Evolutionary conservation across 2,888 invertebrate genomes (phyloP).

Genomic region (Eristalis pertinax): DNA sequence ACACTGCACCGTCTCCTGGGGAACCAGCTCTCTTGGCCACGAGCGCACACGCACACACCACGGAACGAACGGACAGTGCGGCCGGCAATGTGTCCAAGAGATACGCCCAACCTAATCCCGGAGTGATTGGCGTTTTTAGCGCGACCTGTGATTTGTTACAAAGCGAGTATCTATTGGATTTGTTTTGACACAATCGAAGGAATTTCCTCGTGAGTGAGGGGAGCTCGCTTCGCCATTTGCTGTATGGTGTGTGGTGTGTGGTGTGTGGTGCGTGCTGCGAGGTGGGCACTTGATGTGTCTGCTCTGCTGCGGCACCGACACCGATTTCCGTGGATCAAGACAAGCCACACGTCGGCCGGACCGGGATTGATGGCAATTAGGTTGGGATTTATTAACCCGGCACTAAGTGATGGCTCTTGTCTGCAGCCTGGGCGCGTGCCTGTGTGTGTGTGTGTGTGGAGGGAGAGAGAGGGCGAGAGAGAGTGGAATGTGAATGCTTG

Average conservation of each 20-base stretch:
- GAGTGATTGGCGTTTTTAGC: slow-evolving; percentile 57
- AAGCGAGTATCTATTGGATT: slow-evolving; percentile 44
- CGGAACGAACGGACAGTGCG: neutral
- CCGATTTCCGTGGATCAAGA: slow-evolving; percentile 18
- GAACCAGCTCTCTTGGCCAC: neutral
- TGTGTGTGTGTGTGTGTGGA: neutral
- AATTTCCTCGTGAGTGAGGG: neutral
- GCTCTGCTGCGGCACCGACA: slow-evolving; percentile 5
- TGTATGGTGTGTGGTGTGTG: no score
- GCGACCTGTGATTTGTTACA: slow-evolving; percentile 48
- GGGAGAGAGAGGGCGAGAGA: neutral
- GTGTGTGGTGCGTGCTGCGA: slow-evolving; percentile 3
- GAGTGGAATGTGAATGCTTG: slow-evolving; percentile 21
- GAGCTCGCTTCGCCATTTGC: neutral
- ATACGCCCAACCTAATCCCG: slow-evolving; percentile 43
- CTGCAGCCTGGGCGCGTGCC: neutral
- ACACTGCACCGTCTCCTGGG: neutral
- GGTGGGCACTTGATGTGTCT: slow-evolving; percentile 3
- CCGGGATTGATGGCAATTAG: slow-evolving; percentile 23
- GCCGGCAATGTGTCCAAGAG: slow-evolving; percentile 41
- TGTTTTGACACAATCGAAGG: slow-evolving; percentile 56
- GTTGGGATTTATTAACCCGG: slow-evolving; percentile 32
- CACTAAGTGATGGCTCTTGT: slow-evolving; percentile 36
- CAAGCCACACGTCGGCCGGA: neutral
- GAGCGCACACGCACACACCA: neutral